These are phyloP conservation scores for Lanistes nyassanus DNA, from an alignment of 1,140 invertebrate genomes.

Conservation along the genomic window DNA sequence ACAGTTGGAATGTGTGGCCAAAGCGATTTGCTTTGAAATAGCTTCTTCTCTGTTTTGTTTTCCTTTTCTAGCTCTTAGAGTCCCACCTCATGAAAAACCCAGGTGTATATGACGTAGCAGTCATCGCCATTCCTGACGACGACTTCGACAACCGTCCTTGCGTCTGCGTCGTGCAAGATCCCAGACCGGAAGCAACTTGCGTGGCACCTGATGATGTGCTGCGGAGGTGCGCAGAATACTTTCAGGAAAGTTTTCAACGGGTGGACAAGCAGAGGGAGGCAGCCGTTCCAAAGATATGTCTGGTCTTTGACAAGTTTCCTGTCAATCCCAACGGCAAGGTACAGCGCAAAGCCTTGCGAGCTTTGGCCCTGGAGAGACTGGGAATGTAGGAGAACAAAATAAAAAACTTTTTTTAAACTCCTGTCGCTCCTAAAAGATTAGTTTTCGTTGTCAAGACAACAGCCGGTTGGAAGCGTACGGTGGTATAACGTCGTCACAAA, in stretches of 20 bases:
- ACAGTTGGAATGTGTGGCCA: too few species aligned
- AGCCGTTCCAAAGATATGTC: background rate
- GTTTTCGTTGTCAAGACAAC: too few species aligned
- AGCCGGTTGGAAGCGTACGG: too few species aligned
- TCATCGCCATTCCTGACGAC: background rate
- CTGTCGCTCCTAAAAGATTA: too few species aligned
- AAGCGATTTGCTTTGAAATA: too few species aligned
- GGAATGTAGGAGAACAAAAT: too few species aligned
- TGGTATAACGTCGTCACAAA: too few species aligned
- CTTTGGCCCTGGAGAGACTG: background rate
- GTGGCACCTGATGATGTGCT: background rate
- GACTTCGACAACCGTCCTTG: background rate
- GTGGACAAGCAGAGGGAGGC: background rate
- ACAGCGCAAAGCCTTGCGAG: background rate
- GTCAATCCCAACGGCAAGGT: background rate
- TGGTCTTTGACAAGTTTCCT: conserved; percentile 6
- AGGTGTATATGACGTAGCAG: background rate
- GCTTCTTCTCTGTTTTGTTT: too few species aligned
- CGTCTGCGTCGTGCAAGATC: background rate
- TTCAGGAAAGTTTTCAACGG: background rate
- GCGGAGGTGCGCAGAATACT: background rate
- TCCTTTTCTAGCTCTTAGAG: background rate
- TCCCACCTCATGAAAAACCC: background rate
- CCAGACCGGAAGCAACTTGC: background rate
- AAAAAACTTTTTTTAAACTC: too few species aligned